These are phyloP conservation scores for Scaptomyza pallida DNA, from an alignment of 1,140 invertebrate species.

Conservation along the genomic window DNA sequence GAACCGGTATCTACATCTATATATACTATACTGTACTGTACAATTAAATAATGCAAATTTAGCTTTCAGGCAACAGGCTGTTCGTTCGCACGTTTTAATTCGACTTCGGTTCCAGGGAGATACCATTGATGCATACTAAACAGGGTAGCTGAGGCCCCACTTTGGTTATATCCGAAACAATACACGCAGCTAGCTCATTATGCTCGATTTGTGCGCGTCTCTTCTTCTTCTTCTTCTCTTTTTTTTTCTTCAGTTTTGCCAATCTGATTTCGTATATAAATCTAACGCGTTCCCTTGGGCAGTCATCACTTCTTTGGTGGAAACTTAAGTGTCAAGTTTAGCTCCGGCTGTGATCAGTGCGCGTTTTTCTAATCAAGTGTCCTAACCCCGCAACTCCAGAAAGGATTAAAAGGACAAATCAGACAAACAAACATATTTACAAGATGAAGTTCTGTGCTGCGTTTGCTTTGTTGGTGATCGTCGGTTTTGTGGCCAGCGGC, in stretches of 20 bases:
- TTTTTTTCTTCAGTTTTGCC: constrained; percentile 59
- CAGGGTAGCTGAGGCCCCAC: constrained; percentile 45
- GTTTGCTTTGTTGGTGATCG: constrained; percentile 70
- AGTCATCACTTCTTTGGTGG: constrained; percentile 84
- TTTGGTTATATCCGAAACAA: constrained; percentile 75
- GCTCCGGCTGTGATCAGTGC: constrained; percentile 82
- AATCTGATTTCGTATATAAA: constrained; percentile 77
- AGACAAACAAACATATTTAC: constrained; percentile 20
- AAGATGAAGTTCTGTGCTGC: constrained; percentile 76
- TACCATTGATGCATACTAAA: constrained; percentile 62
- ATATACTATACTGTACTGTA: not conserved
- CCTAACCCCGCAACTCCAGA: constrained; percentile 1
- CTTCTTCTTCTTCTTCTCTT: constrained; percentile 44
- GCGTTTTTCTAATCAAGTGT: constrained; percentile 27
- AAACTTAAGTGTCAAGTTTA: constrained; percentile 84
- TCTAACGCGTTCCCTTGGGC: constrained; percentile 74
- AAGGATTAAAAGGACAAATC: constrained; percentile 24
- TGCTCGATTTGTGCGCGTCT: constrained; percentile 56
- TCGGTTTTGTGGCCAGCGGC: constrained; percentile 64
- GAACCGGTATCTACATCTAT: constrained; percentile 5
- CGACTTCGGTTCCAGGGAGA: constrained; percentile 30
- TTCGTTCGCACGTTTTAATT: constrained; percentile 54
- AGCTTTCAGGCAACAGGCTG: constrained; percentile 50
- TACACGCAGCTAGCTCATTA: constrained; percentile 53
- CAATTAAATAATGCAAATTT: constrained; percentile 49